A percentile compares a stretch with the other conserved stretches of the same genome.
Evolutionary conservation across 2,797 vertebrate genomes (phyloP).

Genomic region (Gymnoscopelus braueri): DNA sequence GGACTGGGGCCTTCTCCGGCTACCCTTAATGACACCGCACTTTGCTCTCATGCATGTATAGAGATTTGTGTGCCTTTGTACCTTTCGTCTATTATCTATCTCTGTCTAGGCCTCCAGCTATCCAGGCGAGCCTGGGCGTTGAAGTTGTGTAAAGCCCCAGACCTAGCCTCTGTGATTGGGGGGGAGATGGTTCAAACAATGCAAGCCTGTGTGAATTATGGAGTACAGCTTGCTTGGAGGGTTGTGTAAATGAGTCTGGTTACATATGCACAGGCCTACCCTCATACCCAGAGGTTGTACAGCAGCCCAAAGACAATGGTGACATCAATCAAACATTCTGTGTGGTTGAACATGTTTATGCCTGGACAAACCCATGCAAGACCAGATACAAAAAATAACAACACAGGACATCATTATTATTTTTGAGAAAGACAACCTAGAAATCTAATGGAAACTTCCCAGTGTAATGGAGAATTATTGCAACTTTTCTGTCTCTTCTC

Average conservation of each 20-base stretch:
- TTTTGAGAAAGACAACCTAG: constrained; percentile 2
- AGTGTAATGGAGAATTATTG: neutral
- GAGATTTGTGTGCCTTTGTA: constrained; percentile 79
- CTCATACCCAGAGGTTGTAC: constrained; percentile 65
- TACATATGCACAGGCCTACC: constrained; percentile 77
- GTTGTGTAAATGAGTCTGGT: constrained; percentile 82
- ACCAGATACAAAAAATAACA: constrained; percentile 28
- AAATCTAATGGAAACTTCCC: constrained; percentile 28
- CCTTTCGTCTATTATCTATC: constrained; percentile 80
- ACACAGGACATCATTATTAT: constrained; percentile 15
- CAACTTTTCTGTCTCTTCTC: constrained; percentile 4
- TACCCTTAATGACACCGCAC: constrained; percentile 71
- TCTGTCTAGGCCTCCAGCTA: constrained; percentile 77
- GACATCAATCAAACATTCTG: constrained; percentile 46
- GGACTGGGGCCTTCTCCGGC: constrained; percentile 52
- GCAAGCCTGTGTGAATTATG: constrained; percentile 81
- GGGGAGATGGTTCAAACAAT: constrained; percentile 79
- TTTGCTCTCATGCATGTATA: constrained; percentile 73
- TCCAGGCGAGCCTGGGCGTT: constrained; percentile 65
- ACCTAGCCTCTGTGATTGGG: constrained; percentile 73
- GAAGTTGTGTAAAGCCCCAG: constrained; percentile 59
- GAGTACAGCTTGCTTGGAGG: constrained; percentile 77
- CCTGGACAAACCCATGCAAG: constrained; percentile 43
- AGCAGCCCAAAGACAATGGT: constrained; percentile 66
- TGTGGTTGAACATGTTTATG: constrained; percentile 20